phyloP scores from a whole-genome alignment of 2,888 invertebrate species.

The Cetonia aurata region DNA sequence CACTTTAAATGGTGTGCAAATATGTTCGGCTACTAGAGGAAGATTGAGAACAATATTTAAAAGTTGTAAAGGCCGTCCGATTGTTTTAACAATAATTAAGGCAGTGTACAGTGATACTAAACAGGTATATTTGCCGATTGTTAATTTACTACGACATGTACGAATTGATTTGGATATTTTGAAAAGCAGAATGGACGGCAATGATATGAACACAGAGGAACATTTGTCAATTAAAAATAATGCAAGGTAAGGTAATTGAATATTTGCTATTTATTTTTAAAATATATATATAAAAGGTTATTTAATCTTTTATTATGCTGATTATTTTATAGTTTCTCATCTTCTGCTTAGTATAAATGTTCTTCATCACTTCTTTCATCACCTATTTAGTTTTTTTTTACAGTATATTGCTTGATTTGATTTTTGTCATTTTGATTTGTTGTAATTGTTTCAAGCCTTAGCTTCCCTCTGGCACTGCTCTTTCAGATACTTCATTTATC shows the following conservation, averaged over 20 bases:
- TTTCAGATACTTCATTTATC: too few relatives aligned
- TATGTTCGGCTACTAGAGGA: conserved; percentile 67
- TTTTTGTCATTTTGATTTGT: background rate
- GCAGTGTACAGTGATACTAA: conserved; percentile 64
- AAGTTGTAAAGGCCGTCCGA: conserved; percentile 66
- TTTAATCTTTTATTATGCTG: too few relatives aligned
- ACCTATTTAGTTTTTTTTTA: conserved; percentile 19
- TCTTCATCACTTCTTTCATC: too few relatives aligned
- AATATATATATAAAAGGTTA: background rate
- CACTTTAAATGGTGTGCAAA: conserved; percentile 71
- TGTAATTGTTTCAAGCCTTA: too few relatives aligned
- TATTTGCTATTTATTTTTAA: background rate
- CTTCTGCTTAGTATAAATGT: too few relatives aligned
- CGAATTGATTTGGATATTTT: conserved; percentile 56
- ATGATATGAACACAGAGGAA: conserved; percentile 21
- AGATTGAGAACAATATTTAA: conserved; percentile 68
- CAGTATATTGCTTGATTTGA: background rate
- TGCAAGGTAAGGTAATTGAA: conserved; percentile 23
- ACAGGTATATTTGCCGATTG: conserved; percentile 68
- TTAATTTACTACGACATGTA: conserved; percentile 58
- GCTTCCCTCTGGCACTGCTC: too few relatives aligned
- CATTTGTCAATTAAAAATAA: conserved; percentile 17
- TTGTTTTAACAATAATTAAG: conserved; percentile 69
- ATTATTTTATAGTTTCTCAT: too few relatives aligned
- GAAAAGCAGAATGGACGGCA: conserved; percentile 32